A percentile compares a stretch with the other conserved stretches of the same genome.
phyloP scores from a whole-genome alignment of 2,797 vertebrate species.

The Clarias pachynema region DNA sequence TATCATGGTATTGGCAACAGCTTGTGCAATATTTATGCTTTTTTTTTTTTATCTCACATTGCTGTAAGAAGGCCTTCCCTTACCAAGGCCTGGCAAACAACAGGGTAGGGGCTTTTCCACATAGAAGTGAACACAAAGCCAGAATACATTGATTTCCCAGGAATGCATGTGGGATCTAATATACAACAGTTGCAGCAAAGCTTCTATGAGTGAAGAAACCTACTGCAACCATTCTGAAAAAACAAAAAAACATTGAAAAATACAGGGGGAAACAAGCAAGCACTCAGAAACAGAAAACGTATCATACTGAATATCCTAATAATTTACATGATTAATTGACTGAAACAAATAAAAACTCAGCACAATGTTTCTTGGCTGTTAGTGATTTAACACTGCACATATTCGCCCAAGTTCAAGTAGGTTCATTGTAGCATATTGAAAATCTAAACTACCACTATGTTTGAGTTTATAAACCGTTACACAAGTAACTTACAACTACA shows the following conservation, averaged over 20 bases:
- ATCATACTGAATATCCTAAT: not conserved
- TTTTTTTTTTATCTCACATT: conserved; percentile 32
- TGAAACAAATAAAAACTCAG: not conserved
- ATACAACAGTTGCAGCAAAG: conserved; percentile 15
- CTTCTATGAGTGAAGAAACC: not conserved
- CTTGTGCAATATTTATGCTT: conserved; percentile 63
- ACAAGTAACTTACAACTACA: not conserved
- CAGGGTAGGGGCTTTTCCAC: conserved; percentile 48
- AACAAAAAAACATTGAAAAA: not conserved
- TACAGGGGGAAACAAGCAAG: not conserved
- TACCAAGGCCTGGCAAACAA: conserved; percentile 51
- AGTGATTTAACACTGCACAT: not conserved
- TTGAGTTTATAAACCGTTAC: not conserved
- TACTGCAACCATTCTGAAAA: not conserved
- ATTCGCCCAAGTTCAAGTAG: not conserved
- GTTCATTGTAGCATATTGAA: too few species aligned
- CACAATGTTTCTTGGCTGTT: not conserved
- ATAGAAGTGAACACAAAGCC: conserved; percentile 49
- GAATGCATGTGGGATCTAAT: conserved; percentile 24
- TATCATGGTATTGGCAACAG: conserved; percentile 56
- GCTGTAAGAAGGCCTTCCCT: conserved; percentile 37
- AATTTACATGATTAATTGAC: not conserved
- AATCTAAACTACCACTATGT: not conserved
- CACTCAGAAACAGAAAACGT: not conserved
- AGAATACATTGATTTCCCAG: conserved; percentile 44